These are phyloP conservation scores for Anarrhichthys ocellatus DNA, from an alignment of 2,113 vertebrate species.

Conservation along the genomic window DNA sequence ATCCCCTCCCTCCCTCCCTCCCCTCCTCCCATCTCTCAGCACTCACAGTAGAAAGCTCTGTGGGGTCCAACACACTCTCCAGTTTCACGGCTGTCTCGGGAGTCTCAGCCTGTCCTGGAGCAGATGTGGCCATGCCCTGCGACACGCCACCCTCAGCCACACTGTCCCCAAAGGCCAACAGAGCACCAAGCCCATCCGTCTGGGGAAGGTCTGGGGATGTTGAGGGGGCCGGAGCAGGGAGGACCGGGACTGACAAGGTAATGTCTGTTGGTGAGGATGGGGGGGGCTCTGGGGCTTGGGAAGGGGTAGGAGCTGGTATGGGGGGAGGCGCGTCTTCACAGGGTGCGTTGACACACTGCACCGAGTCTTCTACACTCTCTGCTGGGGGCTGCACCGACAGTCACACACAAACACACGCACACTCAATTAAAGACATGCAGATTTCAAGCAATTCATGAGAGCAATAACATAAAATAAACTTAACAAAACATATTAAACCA, in stretches of 20 bases:
- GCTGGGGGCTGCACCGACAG: slow-evolving; percentile 87
- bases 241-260: slow-evolving; percentile 66
- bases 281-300: slow-evolving; percentile 64
- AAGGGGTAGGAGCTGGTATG: slow-evolving; percentile 70
- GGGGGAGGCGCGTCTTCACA: slow-evolving; percentile 76
- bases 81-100: slow-evolving; percentile 83
- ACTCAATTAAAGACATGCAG: slow-evolving; percentile 81
- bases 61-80: slow-evolving; percentile 93
- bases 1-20: slow-evolving; percentile 56
- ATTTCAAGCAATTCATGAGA: slow-evolving; percentile 70
- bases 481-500: slow-evolving; percentile 46
- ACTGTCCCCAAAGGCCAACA: slow-evolving; percentile 72
- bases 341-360: slow-evolving; percentile 70
- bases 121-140: slow-evolving; percentile 77
- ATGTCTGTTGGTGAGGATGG: slow-evolving; percentile 69
- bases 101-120: slow-evolving; percentile 77
- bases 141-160: slow-evolving; percentile 73
- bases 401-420: slow-evolving; percentile 81
- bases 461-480: slow-evolving; percentile 49
- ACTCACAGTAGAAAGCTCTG: slow-evolving; percentile 99
- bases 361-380: slow-evolving; percentile 78
- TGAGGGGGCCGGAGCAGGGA: slow-evolving; percentile 43
- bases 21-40: slow-evolving; percentile 88
- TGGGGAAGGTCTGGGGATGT: slow-evolving; percentile 74
- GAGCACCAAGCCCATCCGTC: slow-evolving; percentile 67